Evolutionary conservation across 1,140 invertebrate species (phyloP).

Genomic region (Drosophila seguyi): DNA sequence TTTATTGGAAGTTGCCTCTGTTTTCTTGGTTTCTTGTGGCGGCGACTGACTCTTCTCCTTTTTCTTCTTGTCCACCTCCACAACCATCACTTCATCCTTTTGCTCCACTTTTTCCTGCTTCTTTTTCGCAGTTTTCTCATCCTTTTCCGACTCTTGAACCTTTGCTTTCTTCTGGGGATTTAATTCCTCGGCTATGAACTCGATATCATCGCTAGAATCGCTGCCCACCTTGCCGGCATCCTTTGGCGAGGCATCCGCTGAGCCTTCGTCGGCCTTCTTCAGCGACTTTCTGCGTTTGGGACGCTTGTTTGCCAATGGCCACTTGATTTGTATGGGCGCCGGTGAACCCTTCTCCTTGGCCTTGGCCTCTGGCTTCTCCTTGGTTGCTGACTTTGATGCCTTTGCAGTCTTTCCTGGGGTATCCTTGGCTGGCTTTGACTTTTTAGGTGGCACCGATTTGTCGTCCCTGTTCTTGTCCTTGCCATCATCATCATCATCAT

Average conservation of each 20-base stretch:
- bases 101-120: neutral
- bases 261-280: constrained; percentile 21
- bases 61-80: neutral
- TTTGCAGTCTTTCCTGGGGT: neutral
- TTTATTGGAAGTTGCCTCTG: neutral
- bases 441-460: neutral
- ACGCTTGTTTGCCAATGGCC: constrained; percentile 69
- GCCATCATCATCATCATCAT: constrained; percentile 21
- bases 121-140: neutral
- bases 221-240: constrained; percentile 9
- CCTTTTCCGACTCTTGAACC: constrained; percentile 1
- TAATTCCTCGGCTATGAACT: constrained; percentile 47
- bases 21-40: neutral
- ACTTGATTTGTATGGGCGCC: constrained; percentile 68
- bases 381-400: neutral
- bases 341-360: constrained; percentile 3
- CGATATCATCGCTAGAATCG: constrained; percentile 71
- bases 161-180: constrained; percentile 68
- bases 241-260: neutral
- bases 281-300: constrained; percentile 66
- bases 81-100: neutral
- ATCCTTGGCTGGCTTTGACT: neutral
- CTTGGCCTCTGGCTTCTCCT: constrained; percentile 20
- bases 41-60: neutral
- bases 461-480: neutral